These are phyloP conservation scores for Dendrocincla tyrannina DNA, from an alignment of 2,797 vertebrate genomes.

Conservation along the genomic window DNA sequence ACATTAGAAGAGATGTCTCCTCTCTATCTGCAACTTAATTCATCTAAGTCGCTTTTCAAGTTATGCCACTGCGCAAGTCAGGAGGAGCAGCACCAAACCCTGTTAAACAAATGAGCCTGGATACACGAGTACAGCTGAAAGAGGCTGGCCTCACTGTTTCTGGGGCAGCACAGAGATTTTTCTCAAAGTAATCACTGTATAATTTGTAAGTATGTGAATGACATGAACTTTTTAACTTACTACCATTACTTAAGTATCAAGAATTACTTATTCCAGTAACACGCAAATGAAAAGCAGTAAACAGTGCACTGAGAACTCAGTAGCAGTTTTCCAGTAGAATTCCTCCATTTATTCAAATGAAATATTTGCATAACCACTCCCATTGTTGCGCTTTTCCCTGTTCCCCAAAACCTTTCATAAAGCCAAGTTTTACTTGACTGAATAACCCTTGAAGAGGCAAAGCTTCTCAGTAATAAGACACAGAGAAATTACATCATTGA, in stretches of 20 bases:
- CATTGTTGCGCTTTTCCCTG: background rate
- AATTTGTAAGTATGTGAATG: background rate
- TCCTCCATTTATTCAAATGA: background rate
- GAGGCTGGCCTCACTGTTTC: background rate
- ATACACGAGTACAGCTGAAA: background rate
- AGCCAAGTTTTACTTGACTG: background rate
- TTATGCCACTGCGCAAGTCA: background rate
- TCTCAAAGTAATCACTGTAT: background rate
- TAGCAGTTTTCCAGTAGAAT: background rate
- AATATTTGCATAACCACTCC: background rate
- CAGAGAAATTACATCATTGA: background rate
- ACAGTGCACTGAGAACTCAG: background rate
- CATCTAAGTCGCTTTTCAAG: background rate
- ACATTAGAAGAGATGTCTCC: background rate
- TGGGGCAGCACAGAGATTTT: background rate
- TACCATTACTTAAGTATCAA: background rate
- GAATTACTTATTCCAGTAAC: background rate
- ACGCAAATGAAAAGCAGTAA: background rate
- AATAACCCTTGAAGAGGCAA: background rate
- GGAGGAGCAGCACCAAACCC: background rate
- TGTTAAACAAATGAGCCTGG: background rate
- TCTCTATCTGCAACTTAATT: background rate
- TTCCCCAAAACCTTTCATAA: background rate
- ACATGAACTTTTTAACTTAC: background rate
- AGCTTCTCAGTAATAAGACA: background rate